phyloP scores from a whole-genome alignment of 2,888 invertebrate species.

The Balanococcus diminutus region DNA sequence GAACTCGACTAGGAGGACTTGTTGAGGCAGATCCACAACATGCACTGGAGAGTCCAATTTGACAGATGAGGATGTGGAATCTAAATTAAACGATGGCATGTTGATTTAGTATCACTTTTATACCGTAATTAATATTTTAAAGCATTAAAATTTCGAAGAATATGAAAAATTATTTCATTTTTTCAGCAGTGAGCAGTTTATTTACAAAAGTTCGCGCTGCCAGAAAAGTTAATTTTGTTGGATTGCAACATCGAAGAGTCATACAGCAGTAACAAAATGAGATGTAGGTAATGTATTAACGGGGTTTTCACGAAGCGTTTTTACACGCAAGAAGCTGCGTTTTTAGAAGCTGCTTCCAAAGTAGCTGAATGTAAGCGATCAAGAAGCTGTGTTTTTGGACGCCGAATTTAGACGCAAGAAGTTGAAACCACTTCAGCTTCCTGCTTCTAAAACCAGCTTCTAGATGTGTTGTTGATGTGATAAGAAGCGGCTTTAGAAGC shows the following conservation, averaged over 20 bases:
- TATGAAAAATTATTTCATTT: not conserved
- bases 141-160: not conserved
- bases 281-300: too few relatives aligned
- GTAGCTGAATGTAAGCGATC: too few relatives aligned
- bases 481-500: too few relatives aligned
- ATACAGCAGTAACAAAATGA: not conserved
- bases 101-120: not conserved
- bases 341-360: too few relatives aligned
- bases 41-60: constrained; percentile 62
- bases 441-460: too few relatives aligned
- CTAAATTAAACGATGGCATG: constrained; percentile 45
- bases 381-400: too few relatives aligned
- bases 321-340: too few relatives aligned
- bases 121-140: not conserved
- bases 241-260: not conserved
- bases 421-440: too few relatives aligned
- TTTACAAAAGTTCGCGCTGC: not conserved
- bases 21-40: constrained; percentile 57
- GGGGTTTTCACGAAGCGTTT: too few relatives aligned
- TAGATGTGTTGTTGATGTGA: too few relatives aligned
- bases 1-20: constrained; percentile 60
- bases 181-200: not conserved
- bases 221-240: not conserved
- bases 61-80: constrained; percentile 53
- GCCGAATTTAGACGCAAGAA: too few relatives aligned